phyloP scores from a whole-genome alignment of 2,113 vertebrate genomes.

The Dermatemys mawii region DNA sequence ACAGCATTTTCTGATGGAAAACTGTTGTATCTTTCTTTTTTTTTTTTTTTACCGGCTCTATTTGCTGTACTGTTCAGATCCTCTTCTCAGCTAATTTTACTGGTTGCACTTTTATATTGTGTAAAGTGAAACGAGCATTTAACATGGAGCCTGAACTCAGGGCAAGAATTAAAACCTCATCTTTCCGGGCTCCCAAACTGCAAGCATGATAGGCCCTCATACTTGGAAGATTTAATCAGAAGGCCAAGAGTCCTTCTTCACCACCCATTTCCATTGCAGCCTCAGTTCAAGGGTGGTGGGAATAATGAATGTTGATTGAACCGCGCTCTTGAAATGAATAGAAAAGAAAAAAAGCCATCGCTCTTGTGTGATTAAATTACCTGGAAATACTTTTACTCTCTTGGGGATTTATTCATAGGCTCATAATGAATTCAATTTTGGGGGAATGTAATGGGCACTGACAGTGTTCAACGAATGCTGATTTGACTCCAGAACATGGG shows the following conservation, averaged over 20 bases:
- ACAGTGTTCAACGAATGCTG: rapidly evolving
- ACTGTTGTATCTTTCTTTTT: not conserved
- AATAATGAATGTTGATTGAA: conserved; percentile 76
- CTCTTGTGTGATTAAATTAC: conserved; percentile 73
- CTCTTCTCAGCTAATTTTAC: not conserved
- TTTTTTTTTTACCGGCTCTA: not conserved
- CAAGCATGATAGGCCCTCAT: conserved; percentile 58
- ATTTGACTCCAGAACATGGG: not conserved
- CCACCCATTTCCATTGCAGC: not conserved
- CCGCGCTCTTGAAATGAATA: conserved; percentile 56
- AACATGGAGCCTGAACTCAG: not conserved
- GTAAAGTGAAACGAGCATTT: not conserved
- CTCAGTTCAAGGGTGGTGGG: conserved; percentile 60
- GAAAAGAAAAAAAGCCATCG: conserved; percentile 36
- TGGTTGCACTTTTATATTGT: not conserved
- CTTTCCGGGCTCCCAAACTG: conserved; percentile 54
- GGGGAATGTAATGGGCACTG: conserved; percentile 29
- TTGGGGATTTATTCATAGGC: conserved; percentile 51
- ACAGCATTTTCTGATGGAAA: conserved; percentile 30
- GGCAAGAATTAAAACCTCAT: conserved; percentile 47
- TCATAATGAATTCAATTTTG: conserved; percentile 52
- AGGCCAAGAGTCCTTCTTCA: conserved; percentile 48
- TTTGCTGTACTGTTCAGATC: rapidly evolving
- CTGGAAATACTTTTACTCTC: conserved; percentile 57
- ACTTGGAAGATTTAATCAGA: conserved; percentile 71